Evolutionary conservation across 2,797 vertebrate genomes (phyloP).

Genomic region (Oreortyx pictus): DNA sequence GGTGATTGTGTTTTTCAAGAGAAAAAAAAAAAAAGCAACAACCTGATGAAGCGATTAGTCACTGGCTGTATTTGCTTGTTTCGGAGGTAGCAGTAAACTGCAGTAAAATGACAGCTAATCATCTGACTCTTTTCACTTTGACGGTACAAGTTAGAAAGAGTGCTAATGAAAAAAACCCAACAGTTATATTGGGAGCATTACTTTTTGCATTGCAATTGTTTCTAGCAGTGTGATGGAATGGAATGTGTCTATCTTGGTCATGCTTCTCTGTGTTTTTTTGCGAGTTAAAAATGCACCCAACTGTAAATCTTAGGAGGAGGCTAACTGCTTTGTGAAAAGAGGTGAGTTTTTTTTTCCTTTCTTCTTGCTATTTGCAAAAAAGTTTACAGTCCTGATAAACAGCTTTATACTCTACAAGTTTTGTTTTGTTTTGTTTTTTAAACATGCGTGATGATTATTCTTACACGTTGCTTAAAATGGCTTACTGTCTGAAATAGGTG

Average conservation of each 20-base stretch:
- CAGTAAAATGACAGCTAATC: slow-evolving; percentile 30
- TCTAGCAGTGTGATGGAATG: slow-evolving; percentile 15
- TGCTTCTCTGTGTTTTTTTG: background rate
- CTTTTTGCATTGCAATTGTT: background rate
- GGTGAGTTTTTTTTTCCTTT: slow-evolving; percentile 34
- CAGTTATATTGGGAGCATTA: background rate
- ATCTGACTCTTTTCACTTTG: slow-evolving; percentile 54
- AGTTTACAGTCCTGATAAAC: background rate
- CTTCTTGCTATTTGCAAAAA: slow-evolving; percentile 7
- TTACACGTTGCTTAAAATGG: background rate
- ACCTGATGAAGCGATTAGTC: slow-evolving; percentile 44
- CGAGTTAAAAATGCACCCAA: background rate
- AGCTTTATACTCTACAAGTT: background rate
- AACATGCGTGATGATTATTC: background rate
- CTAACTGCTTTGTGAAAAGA: background rate
- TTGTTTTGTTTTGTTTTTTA: background rate
- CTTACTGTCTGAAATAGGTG: slow-evolving; percentile 14
- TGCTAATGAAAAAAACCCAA: background rate
- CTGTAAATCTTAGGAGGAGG: background rate
- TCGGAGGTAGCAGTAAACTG: slow-evolving; percentile 7
- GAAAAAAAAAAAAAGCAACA: background rate
- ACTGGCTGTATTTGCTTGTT: slow-evolving; percentile 48
- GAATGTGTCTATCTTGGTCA: slow-evolving; percentile 17
- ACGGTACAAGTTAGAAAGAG: slow-evolving; percentile 29
- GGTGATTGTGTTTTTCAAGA: slow-evolving; percentile 2